phyloP scores from a whole-genome alignment of 92 coral and sea anemone genomes.

The Siderastrea radians region DNA sequence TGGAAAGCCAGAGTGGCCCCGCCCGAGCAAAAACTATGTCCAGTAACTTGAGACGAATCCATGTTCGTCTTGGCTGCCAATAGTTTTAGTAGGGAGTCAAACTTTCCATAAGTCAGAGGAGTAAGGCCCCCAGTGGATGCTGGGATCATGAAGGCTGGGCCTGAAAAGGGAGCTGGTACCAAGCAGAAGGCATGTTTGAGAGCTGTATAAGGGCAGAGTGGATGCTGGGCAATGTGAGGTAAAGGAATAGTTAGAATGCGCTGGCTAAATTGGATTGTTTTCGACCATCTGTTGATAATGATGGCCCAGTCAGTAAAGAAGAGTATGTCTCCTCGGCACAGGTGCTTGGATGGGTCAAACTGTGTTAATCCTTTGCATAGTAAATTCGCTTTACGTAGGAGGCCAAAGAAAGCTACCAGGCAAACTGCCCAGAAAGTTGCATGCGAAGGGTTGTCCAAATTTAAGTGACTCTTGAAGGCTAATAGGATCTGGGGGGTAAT shows the following conservation, averaged over 20 bases:
- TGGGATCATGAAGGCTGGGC: conserved; percentile 7
- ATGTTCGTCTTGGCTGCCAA: neutral
- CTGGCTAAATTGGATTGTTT: conserved; percentile 5
- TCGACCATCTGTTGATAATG: neutral
- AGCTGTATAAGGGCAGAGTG: conserved; percentile 22
- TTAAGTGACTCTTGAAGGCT: neutral
- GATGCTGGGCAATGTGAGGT: conserved; percentile 15
- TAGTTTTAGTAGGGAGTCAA: neutral
- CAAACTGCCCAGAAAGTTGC: conserved; percentile 33
- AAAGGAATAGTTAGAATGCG: conserved; percentile 6
- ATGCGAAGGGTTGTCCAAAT: no score
- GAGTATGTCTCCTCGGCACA: conserved; percentile 5
- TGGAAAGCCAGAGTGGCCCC: conserved; percentile 48
- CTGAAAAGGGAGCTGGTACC: neutral
- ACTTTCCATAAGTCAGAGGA: neutral
- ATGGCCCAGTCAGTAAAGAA: neutral
- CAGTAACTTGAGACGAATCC: conserved; percentile 37
- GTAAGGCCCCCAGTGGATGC: no score
- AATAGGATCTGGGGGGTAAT: conserved; percentile 7
- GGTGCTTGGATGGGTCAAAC: conserved; percentile 4
- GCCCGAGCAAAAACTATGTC: conserved; percentile 34
- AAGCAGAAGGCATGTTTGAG: conserved; percentile 3
- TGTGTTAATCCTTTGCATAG: conserved; percentile 1
- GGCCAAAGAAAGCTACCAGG: conserved; percentile 28
- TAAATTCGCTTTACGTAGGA: conserved; percentile 27